phyloP scores from a whole-genome alignment of 2,797 vertebrate species.

The Falco peregrinus region DNA sequence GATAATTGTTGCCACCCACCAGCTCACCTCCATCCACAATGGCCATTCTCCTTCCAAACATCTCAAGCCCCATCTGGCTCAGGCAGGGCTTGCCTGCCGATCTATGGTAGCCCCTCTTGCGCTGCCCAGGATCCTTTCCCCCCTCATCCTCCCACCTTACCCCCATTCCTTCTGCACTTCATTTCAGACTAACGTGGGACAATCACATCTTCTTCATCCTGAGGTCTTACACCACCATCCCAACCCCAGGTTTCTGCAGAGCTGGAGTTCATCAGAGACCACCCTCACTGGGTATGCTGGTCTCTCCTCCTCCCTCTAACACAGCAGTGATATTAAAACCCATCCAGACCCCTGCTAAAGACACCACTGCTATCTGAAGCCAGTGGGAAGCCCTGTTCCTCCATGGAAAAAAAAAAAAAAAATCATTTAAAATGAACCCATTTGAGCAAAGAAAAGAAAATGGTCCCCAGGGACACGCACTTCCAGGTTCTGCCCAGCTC shows the following conservation, averaged over 20 bases:
- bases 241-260: neutral
- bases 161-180: neutral
- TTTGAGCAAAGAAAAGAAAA: neutral
- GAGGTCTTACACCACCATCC: neutral
- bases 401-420: neutral
- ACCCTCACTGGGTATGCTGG: neutral
- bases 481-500: neutral
- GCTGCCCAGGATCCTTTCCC: neutral
- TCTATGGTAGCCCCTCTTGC: neutral
- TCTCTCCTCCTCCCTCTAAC: neutral
- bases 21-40: neutral
- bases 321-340: neutral
- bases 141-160: neutral
- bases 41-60: neutral
- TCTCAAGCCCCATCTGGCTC: neutral
- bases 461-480: fast-evolving
- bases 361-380: neutral
- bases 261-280: neutral
- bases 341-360: neutral
- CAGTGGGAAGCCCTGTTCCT: neutral
- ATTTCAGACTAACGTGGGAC: neutral
- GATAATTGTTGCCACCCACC: neutral
- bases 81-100: neutral
- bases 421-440: neutral
- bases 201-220: neutral